A percentile compares a stretch with the other conserved stretches of the same genome.
phyloP scores from a whole-genome alignment of 2,797 vertebrate genomes.

The Fringilla coelebs region DNA sequence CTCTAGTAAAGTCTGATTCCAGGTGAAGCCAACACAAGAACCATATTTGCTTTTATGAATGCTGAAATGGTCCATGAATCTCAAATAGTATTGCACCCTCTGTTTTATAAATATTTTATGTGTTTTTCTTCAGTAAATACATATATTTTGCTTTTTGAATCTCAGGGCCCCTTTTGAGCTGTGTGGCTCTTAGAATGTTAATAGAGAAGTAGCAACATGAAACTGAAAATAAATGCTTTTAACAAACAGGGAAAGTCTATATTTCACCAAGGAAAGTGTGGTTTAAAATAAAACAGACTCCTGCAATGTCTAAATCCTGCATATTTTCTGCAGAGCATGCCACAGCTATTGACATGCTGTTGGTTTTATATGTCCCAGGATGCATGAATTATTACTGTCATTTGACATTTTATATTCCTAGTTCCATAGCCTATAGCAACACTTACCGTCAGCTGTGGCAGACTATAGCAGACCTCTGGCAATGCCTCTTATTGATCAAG shows the following conservation, averaged over 20 bases:
- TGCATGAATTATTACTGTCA: slow-evolving; percentile 75
- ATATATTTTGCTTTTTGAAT: slow-evolving; percentile 45
- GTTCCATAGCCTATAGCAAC: slow-evolving; percentile 64
- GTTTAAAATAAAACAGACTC: slow-evolving; percentile 45
- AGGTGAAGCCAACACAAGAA: neutral
- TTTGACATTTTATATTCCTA: slow-evolving; percentile 71
- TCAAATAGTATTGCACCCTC: slow-evolving; percentile 42
- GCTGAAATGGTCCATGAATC: slow-evolving; percentile 40
- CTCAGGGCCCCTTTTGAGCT: neutral
- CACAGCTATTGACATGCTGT: slow-evolving; percentile 67
- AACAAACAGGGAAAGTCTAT: slow-evolving; percentile 20
- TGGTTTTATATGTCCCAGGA: slow-evolving; percentile 70
- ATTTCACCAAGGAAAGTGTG: slow-evolving; percentile 31
- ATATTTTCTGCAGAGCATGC: slow-evolving; percentile 60
- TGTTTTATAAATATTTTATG: slow-evolving; percentile 68
- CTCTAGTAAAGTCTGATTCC: neutral
- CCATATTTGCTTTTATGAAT: neutral
- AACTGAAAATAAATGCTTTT: slow-evolving; percentile 4
- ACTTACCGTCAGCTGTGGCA: slow-evolving; percentile 49
- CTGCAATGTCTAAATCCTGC: slow-evolving; percentile 46
- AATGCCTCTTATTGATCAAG: slow-evolving; percentile 63
- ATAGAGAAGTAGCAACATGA: slow-evolving; percentile 2
- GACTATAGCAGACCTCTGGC: slow-evolving; percentile 52
- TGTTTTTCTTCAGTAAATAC: slow-evolving; percentile 61
- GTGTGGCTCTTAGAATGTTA: slow-evolving; percentile 1